Conservation (phyloP, 2,113 vertebrate genomes). For the Hyla sarda region DNA sequence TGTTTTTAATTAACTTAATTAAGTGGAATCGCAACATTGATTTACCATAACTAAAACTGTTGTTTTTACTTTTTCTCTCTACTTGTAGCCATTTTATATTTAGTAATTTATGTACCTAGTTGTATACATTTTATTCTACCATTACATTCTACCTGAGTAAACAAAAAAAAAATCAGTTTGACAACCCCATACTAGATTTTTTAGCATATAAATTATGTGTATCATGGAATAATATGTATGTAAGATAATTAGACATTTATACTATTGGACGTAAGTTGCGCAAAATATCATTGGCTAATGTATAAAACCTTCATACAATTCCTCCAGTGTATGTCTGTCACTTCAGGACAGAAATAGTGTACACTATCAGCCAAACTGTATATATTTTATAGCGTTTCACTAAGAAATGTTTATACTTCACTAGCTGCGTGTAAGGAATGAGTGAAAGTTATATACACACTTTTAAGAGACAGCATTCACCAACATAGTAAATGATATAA, state of each 20-base stretch:
- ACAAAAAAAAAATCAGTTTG: too few relatives aligned
- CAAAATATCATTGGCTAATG: background rate
- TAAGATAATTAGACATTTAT: background rate
- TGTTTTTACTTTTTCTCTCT: too few relatives aligned
- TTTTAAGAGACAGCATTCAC: background rate
- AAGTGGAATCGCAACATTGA: too few relatives aligned
- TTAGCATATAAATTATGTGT: background rate
- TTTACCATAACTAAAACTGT: too few relatives aligned
- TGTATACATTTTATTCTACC: background rate
- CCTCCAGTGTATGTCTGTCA: slow-evolving; percentile 1
- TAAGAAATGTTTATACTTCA: background rate
- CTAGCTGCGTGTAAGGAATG: slow-evolving; percentile 7
- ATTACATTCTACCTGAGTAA: background rate
- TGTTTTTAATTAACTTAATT: too few relatives aligned
- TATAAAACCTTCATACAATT: background rate
- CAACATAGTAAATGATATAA: background rate
- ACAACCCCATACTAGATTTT: background rate
- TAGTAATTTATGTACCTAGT: background rate
- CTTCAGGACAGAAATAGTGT: background rate
- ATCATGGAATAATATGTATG: background rate
- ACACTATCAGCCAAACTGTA: slow-evolving; percentile 2
- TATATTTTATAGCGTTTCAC: background rate
- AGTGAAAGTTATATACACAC: slow-evolving; percentile 20
- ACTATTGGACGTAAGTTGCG: background rate
- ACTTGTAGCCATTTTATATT: too few relatives aligned